Base-by-base conservation (phyloP, 2,888 invertebrate genomes). In the Caenorhabditis uteleia region DNA sequence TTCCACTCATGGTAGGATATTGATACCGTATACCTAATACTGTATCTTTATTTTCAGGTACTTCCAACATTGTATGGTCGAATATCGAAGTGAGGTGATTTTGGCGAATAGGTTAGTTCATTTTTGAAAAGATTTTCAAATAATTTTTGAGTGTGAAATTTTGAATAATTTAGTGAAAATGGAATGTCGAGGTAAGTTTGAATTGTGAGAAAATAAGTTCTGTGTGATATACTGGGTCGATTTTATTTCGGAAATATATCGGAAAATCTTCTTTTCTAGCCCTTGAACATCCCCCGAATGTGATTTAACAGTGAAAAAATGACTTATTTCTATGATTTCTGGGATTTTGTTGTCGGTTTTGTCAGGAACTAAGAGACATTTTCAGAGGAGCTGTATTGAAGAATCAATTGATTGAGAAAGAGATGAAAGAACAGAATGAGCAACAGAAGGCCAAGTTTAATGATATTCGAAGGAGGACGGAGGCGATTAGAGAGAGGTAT, bases 391-490 rank as follows among this genome's bases (percentile, higher is more conserved):
- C 95, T 0, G 93, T 97, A 83, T 86, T 98, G 23, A 92, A 97
- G 74, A 95, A 95, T 84, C 91, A 92, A 79, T 87, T 95, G 62
- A 89, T 94, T 62, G 89, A 90, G 75, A 92, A 93, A 82, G 90
- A 93, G 84, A 93, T 95, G 86, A 87, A 88, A 49, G 89, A 91
- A 76, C 94, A 95, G 83, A 91, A 91, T 64, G 90, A 90, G 54
- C 89, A 90, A 51, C 97, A 98, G 83, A 88, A 88, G 29, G 89
- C 89, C 70, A 90, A 95, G 62, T 87, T 98, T 74, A 90, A 91
- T 77, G 93, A 95, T 83, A 93, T 98, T 56, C 92, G 93, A 84
- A 88, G 90, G 55, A 95, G 97, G 85, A 97, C 97, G 92, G 94
- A 94, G 82, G 88, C 91, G 75, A 95, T 98, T 51, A 64, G 83